A percentile compares a stretch with the other conserved stretches of the same genome.
Evolutionary conservation across 2,797 vertebrate genomes (phyloP).

Genomic region (Danio aesculapii): DNA sequence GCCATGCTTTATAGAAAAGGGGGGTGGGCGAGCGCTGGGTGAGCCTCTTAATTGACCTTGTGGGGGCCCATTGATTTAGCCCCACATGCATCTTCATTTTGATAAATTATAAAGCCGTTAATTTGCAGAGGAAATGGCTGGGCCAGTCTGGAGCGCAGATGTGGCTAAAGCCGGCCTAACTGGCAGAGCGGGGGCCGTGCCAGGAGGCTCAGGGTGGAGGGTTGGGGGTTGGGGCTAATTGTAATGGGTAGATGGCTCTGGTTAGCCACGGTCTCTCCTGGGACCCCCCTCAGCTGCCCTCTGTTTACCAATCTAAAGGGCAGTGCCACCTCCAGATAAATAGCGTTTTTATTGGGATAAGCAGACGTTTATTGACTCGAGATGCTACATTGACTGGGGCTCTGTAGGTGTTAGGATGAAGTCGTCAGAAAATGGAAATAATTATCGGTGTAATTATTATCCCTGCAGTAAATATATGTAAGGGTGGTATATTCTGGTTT

Average conservation of each 20-base stretch:
- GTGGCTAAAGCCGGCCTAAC: constrained; percentile 84
- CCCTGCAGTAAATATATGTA: background rate
- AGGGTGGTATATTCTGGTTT: background rate
- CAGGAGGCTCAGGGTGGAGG: constrained; percentile 74
- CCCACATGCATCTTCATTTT: constrained; percentile 95
- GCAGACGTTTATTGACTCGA: constrained; percentile 80
- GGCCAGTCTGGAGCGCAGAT: constrained; percentile 88
- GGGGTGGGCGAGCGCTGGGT: constrained; percentile 56
- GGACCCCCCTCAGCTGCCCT: constrained; percentile 80
- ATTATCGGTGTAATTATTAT: background rate
- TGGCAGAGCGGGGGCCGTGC: constrained; percentile 79
- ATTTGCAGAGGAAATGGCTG: constrained; percentile 97
- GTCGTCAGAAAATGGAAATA: background rate
- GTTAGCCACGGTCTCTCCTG: constrained; percentile 83
- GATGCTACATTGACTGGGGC: constrained; percentile 77
- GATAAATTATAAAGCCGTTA: constrained; percentile 99
- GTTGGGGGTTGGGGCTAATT: constrained; percentile 71
- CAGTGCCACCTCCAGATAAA: constrained; percentile 86
- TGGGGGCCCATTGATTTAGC: constrained; percentile 93
- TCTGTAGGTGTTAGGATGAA: constrained; percentile 51
- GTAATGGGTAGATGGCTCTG: constrained; percentile 83
- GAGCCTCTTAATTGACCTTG: constrained; percentile 95
- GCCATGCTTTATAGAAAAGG: constrained; percentile 20
- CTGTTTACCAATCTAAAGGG: constrained; percentile 87
- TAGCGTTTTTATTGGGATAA: constrained; percentile 83